Evolutionary conservation across 1,140 invertebrate genomes (phyloP).

Genomic region (Micrasema longulum): DNA sequence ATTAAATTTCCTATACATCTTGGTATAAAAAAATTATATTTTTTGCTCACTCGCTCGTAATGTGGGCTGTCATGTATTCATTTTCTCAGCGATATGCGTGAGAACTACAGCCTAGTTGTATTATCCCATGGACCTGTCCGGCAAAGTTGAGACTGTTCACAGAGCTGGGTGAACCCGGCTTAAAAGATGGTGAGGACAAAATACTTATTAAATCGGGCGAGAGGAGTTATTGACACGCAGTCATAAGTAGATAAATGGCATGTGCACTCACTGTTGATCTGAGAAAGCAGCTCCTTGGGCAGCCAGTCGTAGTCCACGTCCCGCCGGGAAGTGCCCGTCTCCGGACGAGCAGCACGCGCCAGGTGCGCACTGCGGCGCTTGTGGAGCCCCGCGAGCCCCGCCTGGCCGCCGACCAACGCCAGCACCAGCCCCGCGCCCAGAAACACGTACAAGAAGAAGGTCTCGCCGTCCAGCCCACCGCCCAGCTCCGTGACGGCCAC

Average conservation of each 20-base stretch:
- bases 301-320: conserved; percentile 99
- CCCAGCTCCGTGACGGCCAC: conserved; percentile 96
- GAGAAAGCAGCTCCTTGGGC: conserved; percentile 88
- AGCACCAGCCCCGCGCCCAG: conserved; percentile 90
- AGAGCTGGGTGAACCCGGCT: background rate
- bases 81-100: too few species aligned
- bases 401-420: conserved; percentile 89
- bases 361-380: conserved; percentile 69
- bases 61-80: too few species aligned
- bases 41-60: too few species aligned
- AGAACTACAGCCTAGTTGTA: too few species aligned
- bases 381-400: conserved; percentile 85
- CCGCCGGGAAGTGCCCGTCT: conserved; percentile 87
- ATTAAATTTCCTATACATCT: too few species aligned
- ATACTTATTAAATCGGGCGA: too few species aligned
- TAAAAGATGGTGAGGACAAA: conserved; percentile 10
- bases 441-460: conserved; percentile 97
- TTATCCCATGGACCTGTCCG: background rate
- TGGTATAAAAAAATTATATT: too few species aligned
- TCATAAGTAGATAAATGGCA: too few species aligned
- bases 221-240: too few species aligned
- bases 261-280: conserved; percentile 78
- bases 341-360: conserved; percentile 71
- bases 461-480: conserved; percentile 97
- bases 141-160: background rate